Evolutionary conservation across 2,888 invertebrate genomes (phyloP).

Genomic region (Tanypteryx hageni): DNA sequence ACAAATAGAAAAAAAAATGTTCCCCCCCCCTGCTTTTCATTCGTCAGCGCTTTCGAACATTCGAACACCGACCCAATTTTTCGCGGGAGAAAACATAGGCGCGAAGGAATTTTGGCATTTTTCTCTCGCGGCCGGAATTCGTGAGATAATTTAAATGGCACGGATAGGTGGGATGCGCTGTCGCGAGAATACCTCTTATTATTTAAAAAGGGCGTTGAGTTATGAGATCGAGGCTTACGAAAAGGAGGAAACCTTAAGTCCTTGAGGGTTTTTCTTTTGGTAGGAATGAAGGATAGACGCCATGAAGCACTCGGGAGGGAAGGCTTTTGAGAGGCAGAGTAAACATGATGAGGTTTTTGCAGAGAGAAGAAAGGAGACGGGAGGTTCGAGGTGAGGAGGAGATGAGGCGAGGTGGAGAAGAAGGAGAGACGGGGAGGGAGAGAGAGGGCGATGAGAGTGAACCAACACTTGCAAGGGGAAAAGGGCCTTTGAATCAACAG

Average conservation of each 20-base stretch:
- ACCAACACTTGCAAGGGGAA: not conserved
- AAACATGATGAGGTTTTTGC: not conserved
- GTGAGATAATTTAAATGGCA: not conserved
- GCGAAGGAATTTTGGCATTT: not conserved
- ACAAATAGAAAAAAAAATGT: too few species aligned
- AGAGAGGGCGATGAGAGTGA: not conserved
- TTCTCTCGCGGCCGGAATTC: not conserved
- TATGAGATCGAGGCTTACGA: not conserved
- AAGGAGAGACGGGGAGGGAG: not conserved
- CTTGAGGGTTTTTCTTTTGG: not conserved
- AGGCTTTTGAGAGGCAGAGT: conserved; percentile 5
- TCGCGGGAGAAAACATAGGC: not conserved
- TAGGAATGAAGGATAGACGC: not conserved
- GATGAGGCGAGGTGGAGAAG: not conserved
- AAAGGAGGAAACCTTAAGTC: conserved; percentile 9
- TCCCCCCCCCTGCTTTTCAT: too few species aligned
- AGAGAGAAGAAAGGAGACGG: not conserved
- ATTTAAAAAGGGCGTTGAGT: not conserved
- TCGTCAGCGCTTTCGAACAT: too few species aligned
- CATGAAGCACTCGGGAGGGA: conserved; percentile 11
- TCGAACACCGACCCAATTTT: too few species aligned
- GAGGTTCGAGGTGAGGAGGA: not conserved
- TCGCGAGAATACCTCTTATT: not conserved
- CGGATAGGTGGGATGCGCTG: not conserved
- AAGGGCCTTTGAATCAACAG: conserved; percentile 19